Evolutionary conservation across 2,888 invertebrate genomes (phyloP), one percentile per base, ranked within the genome.

Genomic region (Myopa tessellatipennis): DNA sequence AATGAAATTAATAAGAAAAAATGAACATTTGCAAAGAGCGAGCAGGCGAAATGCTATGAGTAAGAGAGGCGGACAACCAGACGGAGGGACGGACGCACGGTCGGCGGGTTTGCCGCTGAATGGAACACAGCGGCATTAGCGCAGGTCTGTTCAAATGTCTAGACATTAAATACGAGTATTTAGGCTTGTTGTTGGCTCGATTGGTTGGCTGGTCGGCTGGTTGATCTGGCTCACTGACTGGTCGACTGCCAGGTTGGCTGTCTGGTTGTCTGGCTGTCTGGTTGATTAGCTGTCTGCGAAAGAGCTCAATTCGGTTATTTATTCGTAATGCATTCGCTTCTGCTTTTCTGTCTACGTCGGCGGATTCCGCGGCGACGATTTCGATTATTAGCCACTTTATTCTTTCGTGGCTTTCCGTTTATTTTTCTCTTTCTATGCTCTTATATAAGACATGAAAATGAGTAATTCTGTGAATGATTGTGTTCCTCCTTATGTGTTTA

Each of bases 141-240:
- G 81, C 79, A 79, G 78, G 82, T 82, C 80, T 80, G 81, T 80
- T 76, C 78, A 76, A 80, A 76, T 79, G 82, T 82, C 82, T 82
- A 82, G 82, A 82, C 78, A 80, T 77, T 73, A 79, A 81, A 79
- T 74, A 60, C 26, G 36, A 18, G 14, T 72, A 58, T 38, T 45
- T 45, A 67, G 40, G 18, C 61, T 40, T 73, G 73, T 26, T 60
- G 63, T 74, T 74, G 65, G 52, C 65, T 65, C 71, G 34, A 14
- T 14, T 55, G 50, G 18, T 55, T n/a, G 70, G 8, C n/a, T 58
- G 70, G 26, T 55, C 12, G 63, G 36, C 63, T 34, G 50, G 50
- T 10, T n/a, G 55, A 55, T 55, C 55, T 45, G 45, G 45, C 45
- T 45, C 3, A 45, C 45, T 6, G 10, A 45, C 10, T 45, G 3